Evolutionary conservation across 2,797 vertebrate species (phyloP).

Genomic region (Numenius phaeopus): DNA sequence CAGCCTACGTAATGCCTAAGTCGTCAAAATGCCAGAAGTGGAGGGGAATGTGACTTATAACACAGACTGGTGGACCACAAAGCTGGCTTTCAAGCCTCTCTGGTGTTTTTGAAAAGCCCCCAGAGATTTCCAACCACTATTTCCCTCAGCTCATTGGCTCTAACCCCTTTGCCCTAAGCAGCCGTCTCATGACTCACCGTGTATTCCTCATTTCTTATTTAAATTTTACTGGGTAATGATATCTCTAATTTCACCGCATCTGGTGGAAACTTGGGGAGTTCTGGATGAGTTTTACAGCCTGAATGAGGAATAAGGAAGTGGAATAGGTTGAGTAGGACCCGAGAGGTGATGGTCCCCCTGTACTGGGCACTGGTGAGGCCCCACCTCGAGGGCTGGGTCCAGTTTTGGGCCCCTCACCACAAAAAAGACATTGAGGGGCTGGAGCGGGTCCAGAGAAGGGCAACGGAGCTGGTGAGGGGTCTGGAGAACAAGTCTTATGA

Average conservation of each 20-base stretch:
- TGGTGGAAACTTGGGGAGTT: background rate
- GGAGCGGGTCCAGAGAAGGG: no score
- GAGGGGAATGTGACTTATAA: background rate
- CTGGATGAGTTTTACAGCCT: fast-evolving
- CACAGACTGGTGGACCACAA: background rate
- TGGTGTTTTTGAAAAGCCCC: background rate
- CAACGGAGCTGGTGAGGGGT: no score
- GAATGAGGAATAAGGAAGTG: background rate
- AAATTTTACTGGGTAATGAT: background rate
- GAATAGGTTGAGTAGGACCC: no score
- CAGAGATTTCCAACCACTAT: background rate
- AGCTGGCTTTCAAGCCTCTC: background rate
- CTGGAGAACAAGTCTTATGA: no score
- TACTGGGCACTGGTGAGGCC: no score
- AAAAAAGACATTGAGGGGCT: no score
- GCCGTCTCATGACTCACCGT: fast-evolving
- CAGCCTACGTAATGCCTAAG: background rate
- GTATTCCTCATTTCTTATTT: background rate
- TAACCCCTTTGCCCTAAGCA: background rate
- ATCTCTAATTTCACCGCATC: background rate
- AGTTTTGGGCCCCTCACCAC: no score
- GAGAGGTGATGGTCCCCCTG: no score
- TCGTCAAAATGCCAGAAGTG: background rate
- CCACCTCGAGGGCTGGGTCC: no score
- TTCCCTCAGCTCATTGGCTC: background rate